Evolutionary conservation across 2,797 vertebrate genomes (phyloP), one percentile per base, ranked within the genome.

Genomic region (Sebastes elongatus): DNA sequence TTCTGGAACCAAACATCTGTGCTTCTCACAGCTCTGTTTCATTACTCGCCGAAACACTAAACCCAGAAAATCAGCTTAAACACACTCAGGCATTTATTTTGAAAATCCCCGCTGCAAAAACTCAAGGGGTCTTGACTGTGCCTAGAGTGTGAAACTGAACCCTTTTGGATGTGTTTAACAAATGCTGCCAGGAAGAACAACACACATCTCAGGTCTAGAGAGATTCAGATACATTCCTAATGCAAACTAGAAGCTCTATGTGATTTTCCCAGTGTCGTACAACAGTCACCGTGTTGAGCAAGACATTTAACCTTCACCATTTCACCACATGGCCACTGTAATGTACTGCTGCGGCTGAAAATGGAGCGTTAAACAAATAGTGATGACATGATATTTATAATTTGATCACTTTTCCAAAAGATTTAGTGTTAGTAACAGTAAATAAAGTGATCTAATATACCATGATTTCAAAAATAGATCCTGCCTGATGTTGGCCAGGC

Each of bases 11-110:
- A 89, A 91, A 94, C 90, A 90, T 91, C 82, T 90, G 88, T 83
- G 81, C 77, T 93, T 93, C 88, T 87, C 91, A 92, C 84, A 81
- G 77, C 68, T 91, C 85, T 33, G 80, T 92, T 94, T 90, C 87
- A 91, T 91, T 90, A 86, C 83, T 57, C 78, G 11, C 18, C 2
- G 88, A 93, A 93, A 94, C 91, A 89, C 87, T 92, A 93, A 90
- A 93, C 92, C 91, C 87, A 87, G 84, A 93, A 90, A 92, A 92
- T 89, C 86, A 90, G 70, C 88, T 92, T 82, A 88, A 93, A 92
- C 80, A 92, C 75, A 77, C 86, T 85, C 56, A 59, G 83, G 75
- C 86, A 94, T 93, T 94, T 94, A 93, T 94, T 94, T 93, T 85
- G 65, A 92, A 92, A 93, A 92, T 89, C 84, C 56, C 53, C 16